Evolutionary conservation across 1,140 invertebrate genomes (phyloP).

Genomic region (Aphaenogaster floridana): DNA sequence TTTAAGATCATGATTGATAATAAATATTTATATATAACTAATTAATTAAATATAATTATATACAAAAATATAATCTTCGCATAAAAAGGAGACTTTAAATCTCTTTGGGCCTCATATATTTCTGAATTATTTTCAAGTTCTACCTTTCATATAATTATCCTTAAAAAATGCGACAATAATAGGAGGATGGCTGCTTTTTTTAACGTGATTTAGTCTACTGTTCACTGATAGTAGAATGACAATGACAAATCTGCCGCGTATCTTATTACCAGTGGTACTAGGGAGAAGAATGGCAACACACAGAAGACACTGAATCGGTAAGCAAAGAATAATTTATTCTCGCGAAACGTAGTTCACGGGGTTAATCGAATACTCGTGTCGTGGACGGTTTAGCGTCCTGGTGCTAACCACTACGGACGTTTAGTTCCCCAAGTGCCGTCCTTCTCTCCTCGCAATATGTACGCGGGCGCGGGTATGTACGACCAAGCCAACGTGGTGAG

Average conservation of each 20-base stretch:
- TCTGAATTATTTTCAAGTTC: constrained; percentile 8
- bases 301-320: constrained; percentile 54
- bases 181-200: neutral
- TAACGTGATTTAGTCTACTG: neutral
- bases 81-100: neutral
- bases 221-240: constrained; percentile 43
- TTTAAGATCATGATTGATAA: neutral
- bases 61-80: neutral
- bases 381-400: constrained; percentile 69
- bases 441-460: constrained; percentile 21
- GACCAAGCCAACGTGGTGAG: constrained; percentile 47
- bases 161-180: neutral
- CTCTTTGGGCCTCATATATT: neutral
- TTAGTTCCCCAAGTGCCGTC: constrained; percentile 59
- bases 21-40: neutral
- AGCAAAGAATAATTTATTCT: constrained; percentile 70
- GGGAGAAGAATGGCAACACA: constrained; percentile 25
- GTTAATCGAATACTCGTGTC: constrained; percentile 77
- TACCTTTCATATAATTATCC: neutral
- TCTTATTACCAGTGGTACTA: constrained; percentile 27
- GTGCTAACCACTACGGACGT: constrained; percentile 68
- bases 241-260: constrained; percentile 47
- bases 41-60: constrained; percentile 3
- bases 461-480: constrained; percentile 25
- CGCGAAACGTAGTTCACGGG: constrained; percentile 62